Percentiles rank a stretch among this genome's conserved stretches.
Conservation (phyloP, 37 sponge, comb jelly and placozoan species). For the Halisarca cf. caerulea region DNA sequence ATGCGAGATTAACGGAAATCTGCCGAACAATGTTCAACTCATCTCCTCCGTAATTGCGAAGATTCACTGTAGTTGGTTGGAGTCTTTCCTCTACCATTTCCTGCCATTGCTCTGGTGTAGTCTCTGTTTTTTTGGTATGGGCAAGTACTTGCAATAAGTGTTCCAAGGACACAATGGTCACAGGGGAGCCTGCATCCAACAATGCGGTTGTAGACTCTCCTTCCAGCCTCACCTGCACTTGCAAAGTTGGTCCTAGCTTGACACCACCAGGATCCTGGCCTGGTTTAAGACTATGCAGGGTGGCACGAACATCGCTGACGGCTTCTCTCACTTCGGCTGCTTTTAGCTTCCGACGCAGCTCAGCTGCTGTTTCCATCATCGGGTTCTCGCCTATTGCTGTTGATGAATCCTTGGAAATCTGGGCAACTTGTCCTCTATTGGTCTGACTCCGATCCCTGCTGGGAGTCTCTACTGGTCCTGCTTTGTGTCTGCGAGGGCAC, state of each 20-base stretch:
- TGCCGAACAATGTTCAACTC: background rate
- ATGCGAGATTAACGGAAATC: background rate
- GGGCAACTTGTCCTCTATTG: no score
- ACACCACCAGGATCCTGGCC: background rate
- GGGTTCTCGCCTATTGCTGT: no score
- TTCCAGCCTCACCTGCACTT: background rate
- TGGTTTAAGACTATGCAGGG: background rate
- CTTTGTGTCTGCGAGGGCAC: background rate
- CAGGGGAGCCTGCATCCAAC: conserved; percentile 18
- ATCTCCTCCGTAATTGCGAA: conserved; percentile 27
- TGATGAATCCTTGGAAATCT: no score
- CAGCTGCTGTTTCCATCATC: no score
- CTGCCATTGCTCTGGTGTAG: conserved; percentile 33
- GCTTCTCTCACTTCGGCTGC: no score
- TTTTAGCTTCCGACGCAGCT: no score
- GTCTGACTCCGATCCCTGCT: no score
- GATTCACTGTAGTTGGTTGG: background rate
- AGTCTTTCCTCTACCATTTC: background rate
- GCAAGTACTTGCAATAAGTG: background rate
- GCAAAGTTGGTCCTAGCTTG: background rate
- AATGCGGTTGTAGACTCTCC: background rate
- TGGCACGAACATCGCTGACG: no score
- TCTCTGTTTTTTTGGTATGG: background rate
- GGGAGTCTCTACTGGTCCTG: background rate
- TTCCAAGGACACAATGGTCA: conserved; percentile 8